Conservation (phyloP, 1,140 invertebrate genomes). For the Zaprionus nigranus region DNA sequence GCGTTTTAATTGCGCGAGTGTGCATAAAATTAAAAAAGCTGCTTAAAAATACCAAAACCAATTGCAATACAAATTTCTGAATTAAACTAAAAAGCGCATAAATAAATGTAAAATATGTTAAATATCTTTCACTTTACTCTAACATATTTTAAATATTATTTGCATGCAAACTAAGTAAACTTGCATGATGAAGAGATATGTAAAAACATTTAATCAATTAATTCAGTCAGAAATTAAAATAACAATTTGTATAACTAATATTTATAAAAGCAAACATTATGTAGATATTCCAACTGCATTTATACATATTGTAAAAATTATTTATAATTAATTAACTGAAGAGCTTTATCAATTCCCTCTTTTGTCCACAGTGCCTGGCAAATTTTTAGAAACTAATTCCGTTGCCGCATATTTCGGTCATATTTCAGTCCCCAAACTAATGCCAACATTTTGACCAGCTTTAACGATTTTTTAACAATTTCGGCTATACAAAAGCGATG, state of each 20-base stretch:
- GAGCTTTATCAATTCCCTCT: neutral
- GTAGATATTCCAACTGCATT: neutral
- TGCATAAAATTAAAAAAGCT: neutral
- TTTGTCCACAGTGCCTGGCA: neutral
- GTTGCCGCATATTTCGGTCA: neutral
- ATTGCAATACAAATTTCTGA: neutral
- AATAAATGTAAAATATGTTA: neutral
- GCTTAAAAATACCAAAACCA: neutral
- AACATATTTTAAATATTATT: neutral
- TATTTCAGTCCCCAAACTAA: constrained; percentile 1
- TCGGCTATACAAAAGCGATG: neutral
- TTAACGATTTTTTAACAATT: constrained; percentile 10
- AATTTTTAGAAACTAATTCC: neutral
- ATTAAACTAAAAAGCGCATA: neutral
- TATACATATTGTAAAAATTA: neutral
- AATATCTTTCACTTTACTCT: neutral
- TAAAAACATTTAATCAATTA: neutral
- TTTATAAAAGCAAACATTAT: neutral
- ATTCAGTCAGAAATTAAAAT: neutral
- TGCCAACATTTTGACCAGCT: neutral
- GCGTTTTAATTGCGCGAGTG: neutral
- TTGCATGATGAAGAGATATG: neutral
- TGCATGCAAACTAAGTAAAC: neutral
- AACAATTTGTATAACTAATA: neutral
- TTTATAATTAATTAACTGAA: neutral